Percentiles rank a stretch among this genome's conserved stretches.
Evolutionary conservation across 2,113 vertebrate genomes (phyloP).

Genomic region (Lophochroa leadbeateri): DNA sequence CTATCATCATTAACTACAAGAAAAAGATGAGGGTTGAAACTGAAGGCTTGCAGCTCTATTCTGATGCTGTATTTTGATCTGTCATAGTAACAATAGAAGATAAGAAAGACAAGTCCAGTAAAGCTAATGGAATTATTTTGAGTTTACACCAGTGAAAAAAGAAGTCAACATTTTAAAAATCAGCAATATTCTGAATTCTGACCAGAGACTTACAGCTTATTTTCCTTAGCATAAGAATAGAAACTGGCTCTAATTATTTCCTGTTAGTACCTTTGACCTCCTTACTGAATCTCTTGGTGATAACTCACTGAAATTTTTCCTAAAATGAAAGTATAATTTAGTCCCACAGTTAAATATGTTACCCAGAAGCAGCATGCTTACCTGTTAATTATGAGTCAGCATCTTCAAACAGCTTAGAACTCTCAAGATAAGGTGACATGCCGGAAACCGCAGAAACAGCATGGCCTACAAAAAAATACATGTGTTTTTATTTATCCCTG

Average conservation of each 20-base stretch:
- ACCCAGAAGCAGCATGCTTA: accelerated
- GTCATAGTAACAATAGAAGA: not conserved
- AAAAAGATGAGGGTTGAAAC: not conserved
- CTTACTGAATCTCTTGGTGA: not conserved
- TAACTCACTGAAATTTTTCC: not conserved
- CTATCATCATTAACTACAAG: not conserved
- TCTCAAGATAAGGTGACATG: not conserved
- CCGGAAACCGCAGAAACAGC: not conserved
- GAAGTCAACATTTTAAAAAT: not conserved
- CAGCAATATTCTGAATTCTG: not conserved
- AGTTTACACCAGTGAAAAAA: not conserved
- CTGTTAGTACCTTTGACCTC: not conserved
- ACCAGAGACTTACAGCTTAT: not conserved
- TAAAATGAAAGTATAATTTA: not conserved
- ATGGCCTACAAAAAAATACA: not conserved
- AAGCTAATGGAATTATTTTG: not conserved
- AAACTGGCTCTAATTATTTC: not conserved
- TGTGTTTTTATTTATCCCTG: not conserved
- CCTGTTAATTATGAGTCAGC: not conserved
- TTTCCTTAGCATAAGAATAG: not conserved
- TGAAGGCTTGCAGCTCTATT: not conserved
- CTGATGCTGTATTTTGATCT: not conserved
- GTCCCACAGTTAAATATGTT: not conserved
- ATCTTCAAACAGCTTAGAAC: not conserved
- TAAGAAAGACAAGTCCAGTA: not conserved